A percentile compares a stretch with the other conserved stretches of the same genome.
These are phyloP conservation scores for Numenius arquata DNA, from an alignment of 2,113 vertebrate genomes.

Conservation along the genomic window DNA sequence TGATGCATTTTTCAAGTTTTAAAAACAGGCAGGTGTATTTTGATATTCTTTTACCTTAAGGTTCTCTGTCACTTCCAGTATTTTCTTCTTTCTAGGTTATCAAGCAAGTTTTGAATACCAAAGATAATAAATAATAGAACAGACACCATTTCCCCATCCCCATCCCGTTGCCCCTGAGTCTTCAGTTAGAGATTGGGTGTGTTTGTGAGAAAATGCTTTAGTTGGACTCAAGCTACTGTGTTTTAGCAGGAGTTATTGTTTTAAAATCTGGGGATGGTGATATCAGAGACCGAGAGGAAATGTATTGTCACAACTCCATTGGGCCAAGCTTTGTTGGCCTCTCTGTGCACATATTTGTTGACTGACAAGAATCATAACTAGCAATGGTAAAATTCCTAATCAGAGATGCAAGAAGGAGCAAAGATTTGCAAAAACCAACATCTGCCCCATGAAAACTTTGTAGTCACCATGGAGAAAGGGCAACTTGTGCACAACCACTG, in stretches of 20 bases:
- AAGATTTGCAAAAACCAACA: background rate
- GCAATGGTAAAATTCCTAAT: background rate
- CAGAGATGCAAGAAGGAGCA: background rate
- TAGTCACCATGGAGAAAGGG: background rate
- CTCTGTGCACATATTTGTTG: background rate
- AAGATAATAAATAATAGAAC: background rate
- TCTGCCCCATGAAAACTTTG: background rate
- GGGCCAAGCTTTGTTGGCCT: background rate
- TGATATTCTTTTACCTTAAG: background rate
- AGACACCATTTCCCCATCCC: fast-evolving
- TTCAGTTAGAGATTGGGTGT: background rate
- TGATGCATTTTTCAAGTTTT: background rate
- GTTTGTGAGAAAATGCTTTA: background rate
- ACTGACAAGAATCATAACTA: background rate
- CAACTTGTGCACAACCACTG: background rate
- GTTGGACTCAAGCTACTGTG: background rate
- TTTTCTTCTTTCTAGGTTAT: background rate
- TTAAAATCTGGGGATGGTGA: background rate
- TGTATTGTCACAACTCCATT: fast-evolving
- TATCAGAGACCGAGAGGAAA: background rate
- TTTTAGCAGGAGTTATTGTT: background rate
- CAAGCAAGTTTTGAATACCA: background rate
- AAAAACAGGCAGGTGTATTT: background rate
- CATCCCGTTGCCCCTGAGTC: fast-evolving
- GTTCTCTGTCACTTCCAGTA: background rate